Evolutionary conservation across 1,140 invertebrate species (phyloP).

Genomic region (Probaryconus sp.): DNA sequence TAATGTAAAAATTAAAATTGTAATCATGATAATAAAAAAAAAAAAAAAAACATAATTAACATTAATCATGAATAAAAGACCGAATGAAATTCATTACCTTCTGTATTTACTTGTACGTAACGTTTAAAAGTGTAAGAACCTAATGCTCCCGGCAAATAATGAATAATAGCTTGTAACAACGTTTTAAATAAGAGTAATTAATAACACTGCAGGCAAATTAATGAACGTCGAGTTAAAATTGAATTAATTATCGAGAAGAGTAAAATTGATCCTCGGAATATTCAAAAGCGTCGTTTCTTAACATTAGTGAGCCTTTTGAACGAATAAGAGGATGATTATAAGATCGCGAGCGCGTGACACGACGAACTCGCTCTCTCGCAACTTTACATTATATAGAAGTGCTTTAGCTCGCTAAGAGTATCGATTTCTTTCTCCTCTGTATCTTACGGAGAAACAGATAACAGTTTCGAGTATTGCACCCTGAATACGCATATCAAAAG

Average conservation of each 20-base stretch:
- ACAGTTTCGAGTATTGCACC: conserved; percentile 43
- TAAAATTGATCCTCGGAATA: conserved; percentile 43
- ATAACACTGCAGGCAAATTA: conserved; percentile 34
- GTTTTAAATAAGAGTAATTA: conserved; percentile 45
- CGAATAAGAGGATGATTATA: conserved; percentile 33
- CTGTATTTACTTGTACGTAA: too few species aligned
- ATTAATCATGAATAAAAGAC: too few species aligned
- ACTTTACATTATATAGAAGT: conserved; percentile 39
- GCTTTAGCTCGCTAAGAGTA: conserved; percentile 25
- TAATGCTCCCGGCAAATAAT: too few species aligned
- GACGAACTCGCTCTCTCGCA: conserved; percentile 24
- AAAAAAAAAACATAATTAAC: too few species aligned
- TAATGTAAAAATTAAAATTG: too few species aligned
- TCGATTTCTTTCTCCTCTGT: conserved; percentile 36
- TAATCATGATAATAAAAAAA: too few species aligned
- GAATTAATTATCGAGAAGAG: conserved; percentile 40
- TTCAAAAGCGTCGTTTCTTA: conserved; percentile 43
- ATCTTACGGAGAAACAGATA: conserved; percentile 33
- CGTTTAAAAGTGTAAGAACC: too few species aligned
- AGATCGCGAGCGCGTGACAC: conserved; percentile 25
- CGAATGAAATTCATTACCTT: too few species aligned
- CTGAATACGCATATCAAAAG: conserved; percentile 48
- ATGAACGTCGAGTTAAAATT: conserved; percentile 46
- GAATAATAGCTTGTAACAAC: too few species aligned
- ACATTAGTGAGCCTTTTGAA: conserved; percentile 42